Base-by-base conservation (phyloP, 2,888 invertebrate species). In the Pecten maximus region DNA sequence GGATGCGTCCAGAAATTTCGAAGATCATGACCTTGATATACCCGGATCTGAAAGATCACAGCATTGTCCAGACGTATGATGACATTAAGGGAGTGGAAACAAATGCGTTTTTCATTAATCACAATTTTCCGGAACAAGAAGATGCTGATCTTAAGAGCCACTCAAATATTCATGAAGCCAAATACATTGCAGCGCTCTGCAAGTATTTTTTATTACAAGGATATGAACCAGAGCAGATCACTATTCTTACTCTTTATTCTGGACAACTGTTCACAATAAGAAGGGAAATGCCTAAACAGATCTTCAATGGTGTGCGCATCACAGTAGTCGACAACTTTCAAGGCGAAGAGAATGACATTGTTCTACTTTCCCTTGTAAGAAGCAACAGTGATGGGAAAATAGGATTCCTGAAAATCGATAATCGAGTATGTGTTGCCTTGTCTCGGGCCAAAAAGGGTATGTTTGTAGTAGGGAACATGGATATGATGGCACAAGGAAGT, bases 271-370 rank as follows among this genome's bases (percentile, higher is more conserved):
- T 94, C 89, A 87, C 91, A 39, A 88, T 96, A 1, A 94, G 92
- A 90, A 93, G 92, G 39, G 86, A 91, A 19, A 95, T 96, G 96
- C 92, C 92, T 3, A 94, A 92, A 50, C 93, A 94, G 40, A 90
- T 93, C 23, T 95, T 93, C 89, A 92, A 94, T 50, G 95, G 95
- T 16, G 94, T 96, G 10, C 91, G 94, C 23, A 92, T 96, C 2
- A 95, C 95, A 15, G 94, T 95, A 2, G 95, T 96, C n/a, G 96
- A 96, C 92, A 96, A 96, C 91, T 96, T 94, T 89, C 96, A 96
- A 92, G 96, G 96, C 6, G 96, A 96, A 90, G 96, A 97, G 92
- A 97, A 96, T 92, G 96, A 97, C 90, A 96, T 97, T 88, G 94
- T 97, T 48, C 88, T 97, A 28, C 92, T 97, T 19, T 96, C 96